Evolutionary conservation across 1,140 invertebrate genomes (phyloP).

Genomic region (Zaprionus vittiger): DNA sequence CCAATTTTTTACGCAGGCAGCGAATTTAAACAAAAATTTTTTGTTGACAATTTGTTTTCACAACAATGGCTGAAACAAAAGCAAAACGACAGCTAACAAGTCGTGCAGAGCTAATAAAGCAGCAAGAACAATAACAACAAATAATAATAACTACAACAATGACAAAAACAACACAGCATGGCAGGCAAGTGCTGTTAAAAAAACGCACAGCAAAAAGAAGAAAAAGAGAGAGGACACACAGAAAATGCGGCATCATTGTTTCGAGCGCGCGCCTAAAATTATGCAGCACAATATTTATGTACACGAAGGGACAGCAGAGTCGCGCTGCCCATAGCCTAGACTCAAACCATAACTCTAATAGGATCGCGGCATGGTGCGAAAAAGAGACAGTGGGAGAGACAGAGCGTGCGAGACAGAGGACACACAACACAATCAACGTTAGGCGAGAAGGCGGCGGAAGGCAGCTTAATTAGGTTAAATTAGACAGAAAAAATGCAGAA

Average conservation of each 20-base stretch:
- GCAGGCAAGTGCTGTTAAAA: conserved; percentile 43
- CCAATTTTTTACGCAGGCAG: conserved; percentile 40
- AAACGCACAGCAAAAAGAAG: conserved; percentile 46
- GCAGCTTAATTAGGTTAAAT: conserved; percentile 77
- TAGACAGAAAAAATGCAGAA: conserved; percentile 23
- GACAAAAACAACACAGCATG: conserved; percentile 15
- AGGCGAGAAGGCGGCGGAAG: not conserved
- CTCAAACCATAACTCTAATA: conserved; percentile 33
- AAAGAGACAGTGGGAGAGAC: not conserved
- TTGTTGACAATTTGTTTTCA: conserved; percentile 40
- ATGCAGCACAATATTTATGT: conserved; percentile 56
- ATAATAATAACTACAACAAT: conserved; percentile 39
- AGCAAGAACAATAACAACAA: conserved; percentile 40
- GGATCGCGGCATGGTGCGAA: not conserved
- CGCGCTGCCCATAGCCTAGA: conserved; percentile 10
- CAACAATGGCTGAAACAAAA: conserved; percentile 50
- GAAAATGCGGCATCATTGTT: conserved; percentile 43
- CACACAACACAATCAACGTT: not conserved
- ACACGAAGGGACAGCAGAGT: conserved; percentile 17
- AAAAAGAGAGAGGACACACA: not conserved
- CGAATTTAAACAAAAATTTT: conserved; percentile 27
- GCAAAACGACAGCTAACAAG: conserved; percentile 59
- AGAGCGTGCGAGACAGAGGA: not conserved
- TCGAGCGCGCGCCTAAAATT: conserved; percentile 52
- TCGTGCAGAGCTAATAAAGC: conserved; percentile 68